A percentile compares a stretch with the other conserved stretches of the same genome.
These are phyloP conservation scores for Pyrrhia umbra DNA, from an alignment of 2,888 invertebrate genomes.

Conservation along the genomic window DNA sequence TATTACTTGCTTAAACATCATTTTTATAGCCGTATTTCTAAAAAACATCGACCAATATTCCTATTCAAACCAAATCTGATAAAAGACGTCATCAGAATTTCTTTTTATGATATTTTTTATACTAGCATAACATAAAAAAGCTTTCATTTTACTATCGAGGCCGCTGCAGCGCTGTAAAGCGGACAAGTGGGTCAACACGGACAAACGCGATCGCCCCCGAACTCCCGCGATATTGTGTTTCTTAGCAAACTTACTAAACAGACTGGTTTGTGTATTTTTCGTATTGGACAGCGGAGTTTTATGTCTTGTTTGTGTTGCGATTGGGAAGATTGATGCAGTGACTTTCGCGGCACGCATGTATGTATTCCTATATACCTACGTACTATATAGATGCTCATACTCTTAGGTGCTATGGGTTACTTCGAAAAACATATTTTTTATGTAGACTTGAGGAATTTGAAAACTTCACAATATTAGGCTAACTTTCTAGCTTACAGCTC, in stretches of 20 bases:
- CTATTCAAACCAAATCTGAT: neutral
- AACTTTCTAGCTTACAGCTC: no score
- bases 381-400: neutral
- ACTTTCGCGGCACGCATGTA: neutral
- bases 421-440: no score
- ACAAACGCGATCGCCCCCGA: constrained; percentile 34
- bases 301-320: constrained; percentile 30
- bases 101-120: constrained; percentile 7
- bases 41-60: neutral
- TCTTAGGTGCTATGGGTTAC: neutral
- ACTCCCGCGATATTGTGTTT: constrained; percentile 54
- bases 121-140: constrained; percentile 38
- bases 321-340: neutral
- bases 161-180: constrained; percentile 23
- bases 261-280: constrained; percentile 31
- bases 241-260: constrained; percentile 42
- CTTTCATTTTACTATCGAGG: constrained; percentile 42
- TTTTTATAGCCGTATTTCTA: no score
- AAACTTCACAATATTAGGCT: no score
- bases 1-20: no score
- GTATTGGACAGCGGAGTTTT: constrained; percentile 33
- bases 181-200: constrained; percentile 42
- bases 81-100: neutral
- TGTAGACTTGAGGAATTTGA: no score
- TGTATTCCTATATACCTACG: neutral